phyloP scores from a whole-genome alignment of 2,797 vertebrate genomes.

The Tenualosa ilisha region DNA sequence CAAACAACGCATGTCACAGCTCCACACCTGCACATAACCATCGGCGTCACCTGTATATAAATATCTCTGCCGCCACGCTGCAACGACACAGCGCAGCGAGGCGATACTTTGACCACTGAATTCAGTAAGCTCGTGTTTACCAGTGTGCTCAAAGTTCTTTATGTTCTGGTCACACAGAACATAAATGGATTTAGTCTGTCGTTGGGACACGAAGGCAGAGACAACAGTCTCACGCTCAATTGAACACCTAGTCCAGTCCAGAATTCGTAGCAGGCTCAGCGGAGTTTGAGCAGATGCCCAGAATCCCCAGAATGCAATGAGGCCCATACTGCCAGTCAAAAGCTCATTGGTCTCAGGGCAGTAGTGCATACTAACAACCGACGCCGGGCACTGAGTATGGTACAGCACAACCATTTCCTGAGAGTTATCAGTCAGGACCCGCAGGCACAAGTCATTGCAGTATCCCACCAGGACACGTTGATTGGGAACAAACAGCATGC shows the following conservation, averaged over 20 bases:
- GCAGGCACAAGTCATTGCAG: conserved; percentile 61
- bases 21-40: conserved; percentile 63
- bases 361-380: conserved; percentile 62
- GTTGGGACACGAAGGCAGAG: conserved; percentile 51
- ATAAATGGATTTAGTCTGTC: conserved; percentile 47
- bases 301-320: conserved; percentile 60
- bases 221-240: conserved; percentile 47
- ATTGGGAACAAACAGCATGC: conserved; percentile 39
- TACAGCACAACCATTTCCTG: conserved; percentile 48
- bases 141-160: conserved; percentile 45
- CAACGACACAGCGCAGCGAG: conserved; percentile 55
- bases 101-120: conserved; percentile 42
- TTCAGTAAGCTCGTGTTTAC: conserved; percentile 35
- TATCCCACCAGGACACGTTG: conserved; percentile 56
- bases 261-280: conserved; percentile 43
- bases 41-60: conserved; percentile 60
- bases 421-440: conserved; percentile 65
- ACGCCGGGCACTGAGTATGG: conserved; percentile 52
- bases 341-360: conserved; percentile 55
- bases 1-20: conserved; percentile 25
- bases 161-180: conserved; percentile 59
- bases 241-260: conserved; percentile 41
- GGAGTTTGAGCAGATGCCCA: conserved; percentile 26
- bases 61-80: conserved; percentile 43
- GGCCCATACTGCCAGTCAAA: conserved; percentile 56